Percentiles rank a stretch among this genome's conserved stretches.
phyloP scores from a whole-genome alignment of 2,888 invertebrate genomes.

The Myopa tessellatipennis region DNA sequence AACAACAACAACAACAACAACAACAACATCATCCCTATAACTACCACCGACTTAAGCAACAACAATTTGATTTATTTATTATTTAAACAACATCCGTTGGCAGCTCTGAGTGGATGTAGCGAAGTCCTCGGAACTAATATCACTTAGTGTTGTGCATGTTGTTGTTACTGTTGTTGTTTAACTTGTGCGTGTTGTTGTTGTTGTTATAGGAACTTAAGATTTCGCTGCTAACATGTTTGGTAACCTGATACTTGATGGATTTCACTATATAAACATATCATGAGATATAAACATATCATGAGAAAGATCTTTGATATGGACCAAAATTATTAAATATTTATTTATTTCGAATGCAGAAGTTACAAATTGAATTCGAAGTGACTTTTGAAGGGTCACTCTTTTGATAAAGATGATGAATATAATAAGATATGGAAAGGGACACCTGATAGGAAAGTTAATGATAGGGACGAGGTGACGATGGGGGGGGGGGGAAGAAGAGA shows the following conservation, averaged over 20 bases:
- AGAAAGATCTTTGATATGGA: slow-evolving; percentile 9
- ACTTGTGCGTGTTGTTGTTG: slow-evolving; percentile 47
- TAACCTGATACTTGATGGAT: slow-evolving; percentile 34
- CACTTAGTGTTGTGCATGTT: slow-evolving; percentile 17
- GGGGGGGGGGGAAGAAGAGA: too few relatives aligned
- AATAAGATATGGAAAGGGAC: too few relatives aligned
- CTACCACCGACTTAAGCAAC: background rate
- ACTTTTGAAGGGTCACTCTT: background rate
- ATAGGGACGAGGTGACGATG: too few relatives aligned
- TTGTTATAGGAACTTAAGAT: slow-evolving; percentile 13
- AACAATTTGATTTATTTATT: slow-evolving; percentile 32
- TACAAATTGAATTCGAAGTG: background rate
- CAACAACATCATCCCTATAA: background rate
- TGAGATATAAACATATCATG: background rate
- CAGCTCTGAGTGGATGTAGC: slow-evolving; percentile 10
- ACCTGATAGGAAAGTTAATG: too few relatives aligned
- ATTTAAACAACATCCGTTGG: slow-evolving; percentile 8
- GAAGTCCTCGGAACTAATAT: slow-evolving; percentile 25
- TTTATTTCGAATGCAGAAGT: background rate
- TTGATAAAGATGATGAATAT: too few relatives aligned
- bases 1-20: background rate
- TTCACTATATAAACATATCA: background rate
- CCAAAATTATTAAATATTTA: slow-evolving; percentile 29
- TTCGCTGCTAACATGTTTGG: slow-evolving; percentile 38
- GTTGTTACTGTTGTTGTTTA: slow-evolving; percentile 38